These are phyloP conservation scores for Phthorimaea operculella DNA, from an alignment of 1,140 invertebrate genomes.

Conservation along the genomic window DNA sequence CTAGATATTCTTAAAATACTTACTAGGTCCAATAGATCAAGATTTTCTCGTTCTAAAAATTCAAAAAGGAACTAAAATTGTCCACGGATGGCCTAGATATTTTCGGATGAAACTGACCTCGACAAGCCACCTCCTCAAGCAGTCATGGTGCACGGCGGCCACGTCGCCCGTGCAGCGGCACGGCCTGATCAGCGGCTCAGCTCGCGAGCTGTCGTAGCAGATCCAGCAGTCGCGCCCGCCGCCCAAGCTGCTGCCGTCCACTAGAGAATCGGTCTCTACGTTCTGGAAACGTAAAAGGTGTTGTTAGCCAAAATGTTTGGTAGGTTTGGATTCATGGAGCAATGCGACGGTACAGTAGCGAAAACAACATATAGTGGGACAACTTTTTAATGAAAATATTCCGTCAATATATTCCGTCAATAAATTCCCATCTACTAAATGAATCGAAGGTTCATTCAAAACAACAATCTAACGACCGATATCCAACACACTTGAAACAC, in stretches of 20 bases:
- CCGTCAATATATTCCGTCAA: no score
- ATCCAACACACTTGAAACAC: no score
- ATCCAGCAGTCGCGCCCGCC: conserved; percentile 86
- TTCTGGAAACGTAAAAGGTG: conserved; percentile 21
- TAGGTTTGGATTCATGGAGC: neutral
- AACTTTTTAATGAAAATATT: no score
- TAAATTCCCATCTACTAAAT: neutral
- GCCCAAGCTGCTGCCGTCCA: conserved; percentile 53
- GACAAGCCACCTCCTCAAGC: conserved; percentile 88
- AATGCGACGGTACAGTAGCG: conserved; percentile 4
- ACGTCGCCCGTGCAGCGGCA: conserved; percentile 93
- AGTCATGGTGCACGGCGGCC: conserved; percentile 90
- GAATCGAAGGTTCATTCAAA: no score
- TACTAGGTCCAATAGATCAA: no score
- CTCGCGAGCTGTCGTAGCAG: conserved; percentile 86
- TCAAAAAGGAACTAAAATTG: no score
- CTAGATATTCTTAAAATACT: no score
- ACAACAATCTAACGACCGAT: no score
- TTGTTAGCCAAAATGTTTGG: neutral
- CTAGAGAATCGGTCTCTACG: conserved; percentile 69
- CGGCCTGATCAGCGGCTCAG: conserved; percentile 87
- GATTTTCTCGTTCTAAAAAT: no score
- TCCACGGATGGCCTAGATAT: no score
- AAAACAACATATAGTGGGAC: no score
- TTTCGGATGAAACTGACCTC: conserved; percentile 67